phyloP scores from a whole-genome alignment of 2,113 vertebrate genomes.

The Ivindomyrus marchei region DNA sequence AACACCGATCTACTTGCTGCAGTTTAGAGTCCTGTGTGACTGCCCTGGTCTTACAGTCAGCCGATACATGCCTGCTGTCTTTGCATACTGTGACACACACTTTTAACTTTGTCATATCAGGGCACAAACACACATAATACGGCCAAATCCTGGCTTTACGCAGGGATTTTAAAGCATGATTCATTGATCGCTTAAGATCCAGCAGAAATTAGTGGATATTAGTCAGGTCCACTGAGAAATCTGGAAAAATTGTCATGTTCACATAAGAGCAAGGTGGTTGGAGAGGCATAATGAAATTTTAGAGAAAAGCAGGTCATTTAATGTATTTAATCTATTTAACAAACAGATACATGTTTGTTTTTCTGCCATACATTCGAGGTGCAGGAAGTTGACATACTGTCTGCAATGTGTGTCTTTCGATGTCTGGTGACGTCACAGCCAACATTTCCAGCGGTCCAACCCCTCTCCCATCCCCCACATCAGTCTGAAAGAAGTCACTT shows the following conservation, averaged over 20 bases:
- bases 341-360: neutral
- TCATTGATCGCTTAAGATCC: conserved; percentile 36
- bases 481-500: conserved; percentile 13
- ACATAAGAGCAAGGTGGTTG: neutral
- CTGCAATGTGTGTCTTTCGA: neutral
- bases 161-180: conserved; percentile 37
- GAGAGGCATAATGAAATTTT: neutral
- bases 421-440: neutral
- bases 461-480: conserved; percentile 31
- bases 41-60: neutral
- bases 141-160: conserved; percentile 30
- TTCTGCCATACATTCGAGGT: neutral
- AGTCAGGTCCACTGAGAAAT: conserved; percentile 33
- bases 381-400: neutral
- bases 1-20: neutral
- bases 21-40: neutral
- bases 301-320: neutral
- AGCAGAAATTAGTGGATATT: conserved; percentile 41
- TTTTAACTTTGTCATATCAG: conserved; percentile 8
- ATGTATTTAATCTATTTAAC: neutral
- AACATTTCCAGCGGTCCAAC: neutral
- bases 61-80: neutral
- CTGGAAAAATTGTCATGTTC: conserved; percentile 21
- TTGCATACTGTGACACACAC: neutral
- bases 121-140: conserved; percentile 27